Evolutionary conservation across 2,888 invertebrate species (phyloP).

Genomic region (Plagodis dolabraria): DNA sequence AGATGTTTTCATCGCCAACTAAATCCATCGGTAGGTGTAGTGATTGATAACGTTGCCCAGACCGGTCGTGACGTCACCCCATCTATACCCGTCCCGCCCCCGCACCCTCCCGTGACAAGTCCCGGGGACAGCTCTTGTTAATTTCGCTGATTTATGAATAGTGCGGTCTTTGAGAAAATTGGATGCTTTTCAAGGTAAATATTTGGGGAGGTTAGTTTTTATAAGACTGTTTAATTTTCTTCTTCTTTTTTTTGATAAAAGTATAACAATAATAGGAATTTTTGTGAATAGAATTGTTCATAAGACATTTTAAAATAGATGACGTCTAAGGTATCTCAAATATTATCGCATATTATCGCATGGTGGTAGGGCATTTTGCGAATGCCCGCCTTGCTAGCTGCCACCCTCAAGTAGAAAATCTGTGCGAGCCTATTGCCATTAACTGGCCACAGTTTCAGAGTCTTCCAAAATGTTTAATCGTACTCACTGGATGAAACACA

Average conservation of each 20-base stretch:
- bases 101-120: conserved; percentile 21
- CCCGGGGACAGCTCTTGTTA: conserved; percentile 29
- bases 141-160: conserved; percentile 37
- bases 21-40: conserved; percentile 2
- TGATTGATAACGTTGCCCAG: conserved; percentile 28
- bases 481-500: too few relatives aligned
- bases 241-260: background rate
- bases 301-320: too few relatives aligned
- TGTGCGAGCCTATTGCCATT: too few relatives aligned
- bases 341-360: too few relatives aligned
- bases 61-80: conserved; percentile 21
- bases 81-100: conserved; percentile 25
- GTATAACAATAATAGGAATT: too few relatives aligned
- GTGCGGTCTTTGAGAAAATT: conserved; percentile 22
- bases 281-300: too few relatives aligned
- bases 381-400: too few relatives aligned
- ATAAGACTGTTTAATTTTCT: background rate
- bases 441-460: too few relatives aligned
- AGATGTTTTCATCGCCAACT: conserved; percentile 13
- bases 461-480: too few relatives aligned
- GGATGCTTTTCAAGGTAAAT: conserved; percentile 14
- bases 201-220: background rate
- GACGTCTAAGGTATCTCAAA: too few relatives aligned
- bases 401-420: too few relatives aligned
- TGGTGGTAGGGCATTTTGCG: too few relatives aligned